Conservation (phyloP, 2,888 invertebrate species). For the Rutpela maculata region DNA sequence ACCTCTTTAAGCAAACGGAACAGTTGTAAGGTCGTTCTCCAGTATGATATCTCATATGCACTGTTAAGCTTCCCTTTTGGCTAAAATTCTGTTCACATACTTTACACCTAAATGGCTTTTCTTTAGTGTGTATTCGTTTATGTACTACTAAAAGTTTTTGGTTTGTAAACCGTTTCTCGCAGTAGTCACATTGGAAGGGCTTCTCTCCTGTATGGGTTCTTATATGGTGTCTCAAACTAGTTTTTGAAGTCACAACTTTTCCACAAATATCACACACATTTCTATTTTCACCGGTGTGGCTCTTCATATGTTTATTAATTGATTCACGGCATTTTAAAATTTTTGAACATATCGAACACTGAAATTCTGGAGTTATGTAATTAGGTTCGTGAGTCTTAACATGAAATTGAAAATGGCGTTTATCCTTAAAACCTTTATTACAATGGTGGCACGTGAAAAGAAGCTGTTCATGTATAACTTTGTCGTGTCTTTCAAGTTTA, state of each 20-base stretch:
- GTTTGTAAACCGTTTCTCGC: conserved; percentile 71
- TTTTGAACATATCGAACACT: conserved; percentile 52
- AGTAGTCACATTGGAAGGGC: conserved; percentile 70
- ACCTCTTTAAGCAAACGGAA: neutral
- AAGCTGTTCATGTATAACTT: conserved; percentile 61
- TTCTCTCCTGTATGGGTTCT: conserved; percentile 68
- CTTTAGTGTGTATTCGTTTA: conserved; percentile 76
- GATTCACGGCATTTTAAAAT: neutral
- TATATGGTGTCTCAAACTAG: conserved; percentile 48
- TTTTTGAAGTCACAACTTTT: conserved; percentile 58
- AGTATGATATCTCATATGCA: conserved; percentile 54
- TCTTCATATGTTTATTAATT: conserved; percentile 49
- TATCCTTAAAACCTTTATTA: conserved; percentile 60
- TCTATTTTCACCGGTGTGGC: conserved; percentile 38
- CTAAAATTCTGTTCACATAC: conserved; percentile 77
- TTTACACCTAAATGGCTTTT: conserved; percentile 76
- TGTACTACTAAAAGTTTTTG: conserved; percentile 74
- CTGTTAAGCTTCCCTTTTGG: conserved; percentile 70
- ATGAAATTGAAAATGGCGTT: conserved; percentile 57
- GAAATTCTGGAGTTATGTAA: conserved; percentile 49
- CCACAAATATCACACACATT: conserved; percentile 69
- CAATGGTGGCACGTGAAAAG: conserved; percentile 60
- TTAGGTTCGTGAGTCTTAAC: conserved; percentile 55
- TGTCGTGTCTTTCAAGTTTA: conserved; percentile 57
- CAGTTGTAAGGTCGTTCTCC: neutral